Conservation (phyloP, 2,797 vertebrate species). For the Trachurus trachurus region DNA sequence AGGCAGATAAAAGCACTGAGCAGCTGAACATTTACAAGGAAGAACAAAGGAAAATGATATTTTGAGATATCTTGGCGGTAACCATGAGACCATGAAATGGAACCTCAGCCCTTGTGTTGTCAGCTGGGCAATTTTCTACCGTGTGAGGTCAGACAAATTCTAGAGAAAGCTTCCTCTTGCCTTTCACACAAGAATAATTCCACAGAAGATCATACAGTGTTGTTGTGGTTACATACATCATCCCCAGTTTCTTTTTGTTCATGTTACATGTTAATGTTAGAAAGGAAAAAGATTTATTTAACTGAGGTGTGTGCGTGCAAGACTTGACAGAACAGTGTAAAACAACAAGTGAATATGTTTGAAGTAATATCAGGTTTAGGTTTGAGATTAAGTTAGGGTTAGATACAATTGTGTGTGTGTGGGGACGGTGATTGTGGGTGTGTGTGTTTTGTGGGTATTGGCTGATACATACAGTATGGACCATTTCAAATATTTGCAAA, state of each 20-base stretch:
- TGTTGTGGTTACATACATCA: constrained; percentile 3
- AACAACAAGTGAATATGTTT: no score
- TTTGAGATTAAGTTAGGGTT: no score
- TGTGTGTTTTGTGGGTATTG: constrained; percentile 4
- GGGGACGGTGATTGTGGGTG: no score
- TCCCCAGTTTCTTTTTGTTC: neutral
- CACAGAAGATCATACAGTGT: constrained; percentile 17
- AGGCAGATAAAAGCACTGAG: neutral
- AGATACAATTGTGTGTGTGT: neutral
- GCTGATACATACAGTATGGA: constrained; percentile 17
- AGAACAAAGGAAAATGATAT: constrained; percentile 38
- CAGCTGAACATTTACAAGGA: constrained; percentile 15
- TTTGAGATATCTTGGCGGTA: constrained; percentile 25
- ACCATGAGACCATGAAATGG: constrained; percentile 62
- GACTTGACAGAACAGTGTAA: no score
- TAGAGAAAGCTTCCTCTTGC: constrained; percentile 11
- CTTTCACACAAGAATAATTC: constrained; percentile 29
- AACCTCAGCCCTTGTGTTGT: constrained; percentile 36
- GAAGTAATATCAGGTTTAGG: no score
- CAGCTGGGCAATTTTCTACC: constrained; percentile 46
- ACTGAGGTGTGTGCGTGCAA: neutral
- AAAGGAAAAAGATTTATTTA: neutral
- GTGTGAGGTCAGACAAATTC: constrained; percentile 40
- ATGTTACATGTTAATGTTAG: neutral
- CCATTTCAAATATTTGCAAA: constrained; percentile 41